Conservation (phyloP, 2,797 vertebrate species). For the Falco rusticolus region DNA sequence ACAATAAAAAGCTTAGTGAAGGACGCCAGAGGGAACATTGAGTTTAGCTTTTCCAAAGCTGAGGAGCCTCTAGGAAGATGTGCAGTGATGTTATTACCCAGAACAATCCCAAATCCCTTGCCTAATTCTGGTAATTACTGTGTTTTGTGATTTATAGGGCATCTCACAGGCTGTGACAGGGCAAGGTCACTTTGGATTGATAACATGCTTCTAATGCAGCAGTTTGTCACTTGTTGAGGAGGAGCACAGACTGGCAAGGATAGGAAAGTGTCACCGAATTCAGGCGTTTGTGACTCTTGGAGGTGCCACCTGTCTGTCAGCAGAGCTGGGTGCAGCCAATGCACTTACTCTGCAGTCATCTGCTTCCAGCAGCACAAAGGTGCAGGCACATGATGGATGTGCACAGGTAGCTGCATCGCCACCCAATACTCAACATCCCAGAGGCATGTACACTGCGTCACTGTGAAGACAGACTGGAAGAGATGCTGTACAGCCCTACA, state of each 20-base stretch:
- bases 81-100: neutral
- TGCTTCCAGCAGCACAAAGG: neutral
- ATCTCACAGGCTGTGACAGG: neutral
- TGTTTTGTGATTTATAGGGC: slow-evolving; percentile 8
- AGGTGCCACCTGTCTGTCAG: neutral
- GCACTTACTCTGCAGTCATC: neutral
- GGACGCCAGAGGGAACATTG: neutral
- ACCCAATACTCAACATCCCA: neutral
- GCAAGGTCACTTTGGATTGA: neutral
- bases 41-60: neutral
- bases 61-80: neutral
- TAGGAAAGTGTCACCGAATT: neutral
- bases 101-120: neutral
- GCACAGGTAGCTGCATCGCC: neutral
- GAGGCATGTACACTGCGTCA: neutral
- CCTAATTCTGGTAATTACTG: neutral
- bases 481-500: neutral
- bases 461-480: neutral
- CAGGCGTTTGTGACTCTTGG: neutral
- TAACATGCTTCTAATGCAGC: neutral
- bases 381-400: neutral
- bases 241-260: neutral
- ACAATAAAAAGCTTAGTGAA: neutral
- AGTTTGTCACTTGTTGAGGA: neutral
- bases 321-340: neutral